Evolutionary conservation across 2,113 vertebrate species (phyloP).

Genomic region (Ictalurus furcatus): DNA sequence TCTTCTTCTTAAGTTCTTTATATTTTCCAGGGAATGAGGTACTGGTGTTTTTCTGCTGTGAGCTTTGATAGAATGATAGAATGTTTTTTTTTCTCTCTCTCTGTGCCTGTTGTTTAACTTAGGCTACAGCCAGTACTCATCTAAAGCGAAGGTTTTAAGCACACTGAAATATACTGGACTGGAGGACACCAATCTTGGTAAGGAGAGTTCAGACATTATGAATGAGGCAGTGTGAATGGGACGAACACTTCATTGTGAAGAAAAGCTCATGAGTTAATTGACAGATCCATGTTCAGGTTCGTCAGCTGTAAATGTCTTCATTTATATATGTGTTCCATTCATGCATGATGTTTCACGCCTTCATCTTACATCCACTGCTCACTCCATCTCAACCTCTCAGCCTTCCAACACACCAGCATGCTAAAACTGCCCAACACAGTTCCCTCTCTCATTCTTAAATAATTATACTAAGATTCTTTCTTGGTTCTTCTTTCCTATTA

Average conservation of each 20-base stretch:
- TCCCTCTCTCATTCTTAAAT: conserved; percentile 2
- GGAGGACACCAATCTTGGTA: conserved; percentile 47
- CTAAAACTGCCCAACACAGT: not conserved
- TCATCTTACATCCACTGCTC: conserved; percentile 48
- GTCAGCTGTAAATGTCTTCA: conserved; percentile 47
- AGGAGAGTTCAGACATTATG: conserved; percentile 22
- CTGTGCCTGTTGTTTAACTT: conserved; percentile 47
- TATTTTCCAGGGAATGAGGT: conserved; percentile 8
- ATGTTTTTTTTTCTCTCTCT: conserved; percentile 17
- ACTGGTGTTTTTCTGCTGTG: conserved; percentile 9
- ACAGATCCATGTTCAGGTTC: conserved; percentile 35
- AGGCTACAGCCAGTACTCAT: conserved; percentile 53
- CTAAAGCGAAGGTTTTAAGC: conserved; percentile 50
- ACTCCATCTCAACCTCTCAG: conserved; percentile 32
- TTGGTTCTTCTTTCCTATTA: not conserved
- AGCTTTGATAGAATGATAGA: conserved; percentile 31
- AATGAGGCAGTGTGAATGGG: conserved; percentile 26
- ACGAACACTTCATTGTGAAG: conserved; percentile 31
- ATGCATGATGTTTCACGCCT: conserved; percentile 37
- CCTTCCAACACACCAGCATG: conserved; percentile 30
- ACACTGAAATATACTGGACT: conserved; percentile 46
- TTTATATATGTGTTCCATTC: conserved; percentile 44
- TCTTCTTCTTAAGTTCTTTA: not conserved
- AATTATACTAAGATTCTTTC: not conserved
- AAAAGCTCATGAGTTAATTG: conserved; percentile 43